These are phyloP conservation scores for Schizopygopsis pylzovi DNA, from an alignment of 2,797 vertebrate species.

Conservation along the genomic window DNA sequence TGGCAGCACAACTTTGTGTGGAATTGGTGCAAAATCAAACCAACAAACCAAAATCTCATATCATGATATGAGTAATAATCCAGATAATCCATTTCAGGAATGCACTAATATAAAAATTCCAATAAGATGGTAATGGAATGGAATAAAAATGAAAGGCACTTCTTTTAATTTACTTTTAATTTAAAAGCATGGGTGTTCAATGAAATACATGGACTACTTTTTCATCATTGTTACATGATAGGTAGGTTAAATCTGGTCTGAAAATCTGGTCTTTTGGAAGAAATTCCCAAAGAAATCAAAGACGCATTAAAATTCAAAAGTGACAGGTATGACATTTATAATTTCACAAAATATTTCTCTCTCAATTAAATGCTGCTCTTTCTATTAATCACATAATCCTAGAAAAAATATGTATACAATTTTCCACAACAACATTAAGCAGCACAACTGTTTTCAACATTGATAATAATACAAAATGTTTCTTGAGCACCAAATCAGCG, in stretches of 20 bases:
- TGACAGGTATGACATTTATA: background rate
- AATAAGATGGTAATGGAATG: background rate
- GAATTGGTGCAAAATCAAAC: background rate
- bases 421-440: background rate
- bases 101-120: background rate
- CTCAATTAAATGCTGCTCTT: background rate
- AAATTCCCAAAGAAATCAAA: background rate
- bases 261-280: background rate
- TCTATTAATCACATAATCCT: background rate
- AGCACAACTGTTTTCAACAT: background rate
- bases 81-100: background rate
- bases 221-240: background rate
- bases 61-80: background rate
- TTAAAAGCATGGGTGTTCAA: background rate
- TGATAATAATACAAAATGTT: background rate
- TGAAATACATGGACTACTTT: background rate
- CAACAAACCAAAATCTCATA: background rate
- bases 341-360: background rate
- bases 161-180: background rate
- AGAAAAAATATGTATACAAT: background rate
- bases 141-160: background rate
- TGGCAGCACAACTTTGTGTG: background rate
- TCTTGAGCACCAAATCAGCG: background rate
- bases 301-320: background rate
- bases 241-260: background rate